Conservation (phyloP, 2,888 invertebrate species). For the Hylaea fasciaria region DNA sequence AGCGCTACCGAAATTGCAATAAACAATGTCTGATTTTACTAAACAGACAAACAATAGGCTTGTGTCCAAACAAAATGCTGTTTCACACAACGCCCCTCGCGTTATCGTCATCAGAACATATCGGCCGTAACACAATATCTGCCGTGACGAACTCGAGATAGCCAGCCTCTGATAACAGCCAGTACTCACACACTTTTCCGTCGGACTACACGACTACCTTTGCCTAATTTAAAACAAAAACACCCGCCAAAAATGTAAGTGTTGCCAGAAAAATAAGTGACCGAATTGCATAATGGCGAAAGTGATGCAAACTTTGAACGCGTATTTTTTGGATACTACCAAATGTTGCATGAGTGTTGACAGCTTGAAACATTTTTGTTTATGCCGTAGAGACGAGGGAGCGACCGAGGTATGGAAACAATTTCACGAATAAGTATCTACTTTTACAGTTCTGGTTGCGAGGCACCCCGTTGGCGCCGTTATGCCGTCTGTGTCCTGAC, state of each 20-base stretch:
- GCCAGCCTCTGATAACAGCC: slow-evolving; percentile 76
- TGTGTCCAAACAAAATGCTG: slow-evolving; percentile 27
- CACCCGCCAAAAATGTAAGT: slow-evolving; percentile 41
- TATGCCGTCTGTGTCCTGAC: slow-evolving; percentile 22
- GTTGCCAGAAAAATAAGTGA: slow-evolving; percentile 48
- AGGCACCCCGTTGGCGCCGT: slow-evolving; percentile 17
- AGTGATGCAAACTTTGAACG: slow-evolving; percentile 71
- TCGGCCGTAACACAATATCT: slow-evolving; percentile 73
- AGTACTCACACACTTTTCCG: slow-evolving; percentile 69
- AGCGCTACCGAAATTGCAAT: no score
- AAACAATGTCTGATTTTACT: slow-evolving; percentile 1
- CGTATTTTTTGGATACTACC: slow-evolving; percentile 70
- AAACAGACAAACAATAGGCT: slow-evolving; percentile 13
- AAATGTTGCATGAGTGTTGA: slow-evolving; percentile 75
- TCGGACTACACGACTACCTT: slow-evolving; percentile 59
- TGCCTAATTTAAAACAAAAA: slow-evolving; percentile 28
- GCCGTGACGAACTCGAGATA: slow-evolving; percentile 81
- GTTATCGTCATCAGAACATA: slow-evolving; percentile 73
- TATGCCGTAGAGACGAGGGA: slow-evolving; percentile 71
- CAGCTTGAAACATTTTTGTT: slow-evolving; percentile 74
- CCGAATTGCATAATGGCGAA: slow-evolving; percentile 64
- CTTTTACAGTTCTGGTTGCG: slow-evolving; percentile 25
- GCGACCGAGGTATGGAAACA: slow-evolving; percentile 64
- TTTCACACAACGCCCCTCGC: slow-evolving; percentile 46
- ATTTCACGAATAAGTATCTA: slow-evolving; percentile 9